Conservation (phyloP, 2,888 invertebrate species). For the Acanthosepion esculentum region DNA sequence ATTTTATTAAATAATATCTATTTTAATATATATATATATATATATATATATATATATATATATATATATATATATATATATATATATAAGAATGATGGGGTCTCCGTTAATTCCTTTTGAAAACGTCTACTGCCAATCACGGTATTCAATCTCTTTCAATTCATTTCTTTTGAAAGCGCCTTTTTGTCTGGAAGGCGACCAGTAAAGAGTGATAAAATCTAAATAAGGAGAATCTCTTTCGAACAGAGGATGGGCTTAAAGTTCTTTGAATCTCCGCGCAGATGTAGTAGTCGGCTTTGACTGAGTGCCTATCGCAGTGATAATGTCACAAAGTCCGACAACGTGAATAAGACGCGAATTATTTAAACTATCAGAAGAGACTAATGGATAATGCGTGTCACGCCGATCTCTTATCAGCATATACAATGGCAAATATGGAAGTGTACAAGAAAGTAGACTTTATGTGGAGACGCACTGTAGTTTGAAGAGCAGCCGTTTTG, state of each 20-base stretch:
- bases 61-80: too few relatives aligned
- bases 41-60: too few relatives aligned
- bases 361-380: not conserved
- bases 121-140: not conserved
- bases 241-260: not conserved
- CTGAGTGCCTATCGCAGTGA: not conserved
- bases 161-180: not conserved
- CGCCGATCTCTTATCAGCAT: not conserved
- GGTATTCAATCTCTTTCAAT: not conserved
- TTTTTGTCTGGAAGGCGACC: not conserved
- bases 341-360: not conserved
- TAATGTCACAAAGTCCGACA: not conserved
- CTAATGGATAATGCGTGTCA: conserved; percentile 12
- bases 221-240: not conserved
- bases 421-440: conserved; percentile 6
- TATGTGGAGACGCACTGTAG: not conserved
- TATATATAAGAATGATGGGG: not conserved
- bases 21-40: too few relatives aligned
- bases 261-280: not conserved
- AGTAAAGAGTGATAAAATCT: not conserved
- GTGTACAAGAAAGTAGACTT: not conserved
- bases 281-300: not conserved
- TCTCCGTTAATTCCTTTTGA: not conserved
- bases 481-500: not conserved
- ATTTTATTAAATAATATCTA: too few relatives aligned